These are phyloP conservation scores for Euwallacea similis DNA, from an alignment of 1,140 invertebrate genomes.

Conservation along the genomic window DNA sequence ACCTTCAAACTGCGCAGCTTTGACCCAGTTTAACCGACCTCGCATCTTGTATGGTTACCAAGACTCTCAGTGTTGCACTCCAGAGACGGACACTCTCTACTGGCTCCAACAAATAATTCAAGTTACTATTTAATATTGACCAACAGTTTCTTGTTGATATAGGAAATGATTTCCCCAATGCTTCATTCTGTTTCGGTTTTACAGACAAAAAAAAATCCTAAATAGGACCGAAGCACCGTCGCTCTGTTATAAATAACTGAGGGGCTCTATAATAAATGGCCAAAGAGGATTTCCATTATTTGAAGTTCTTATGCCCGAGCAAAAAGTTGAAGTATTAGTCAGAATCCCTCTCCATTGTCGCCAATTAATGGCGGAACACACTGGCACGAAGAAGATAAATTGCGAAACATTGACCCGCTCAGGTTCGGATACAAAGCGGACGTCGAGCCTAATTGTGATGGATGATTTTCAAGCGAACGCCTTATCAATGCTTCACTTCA, in stretches of 20 bases:
- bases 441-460: constrained; percentile 38
- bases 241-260: not conserved
- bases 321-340: constrained; percentile 13
- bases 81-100: too few relatives aligned
- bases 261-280: not conserved
- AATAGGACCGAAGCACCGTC: too few relatives aligned
- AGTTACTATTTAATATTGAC: too few relatives aligned
- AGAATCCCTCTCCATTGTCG: constrained; percentile 20
- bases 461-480: constrained; percentile 28
- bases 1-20: too few relatives aligned
- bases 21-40: too few relatives aligned
- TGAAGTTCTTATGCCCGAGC: not conserved
- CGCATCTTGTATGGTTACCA: too few relatives aligned
- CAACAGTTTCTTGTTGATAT: too few relatives aligned
- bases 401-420: constrained; percentile 25
- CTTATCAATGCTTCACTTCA: constrained; percentile 28
- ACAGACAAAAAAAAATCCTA: too few relatives aligned
- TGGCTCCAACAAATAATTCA: too few relatives aligned
- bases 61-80: too few relatives aligned
- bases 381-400: constrained; percentile 36
- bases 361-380: constrained; percentile 33
- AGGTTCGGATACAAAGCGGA: constrained; percentile 33
- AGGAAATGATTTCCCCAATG: too few relatives aligned
- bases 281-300: constrained; percentile 12
- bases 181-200: too few relatives aligned